Evolutionary conservation across 2,797 vertebrate species (phyloP).

Genomic region (Callimico goeldii): DNA sequence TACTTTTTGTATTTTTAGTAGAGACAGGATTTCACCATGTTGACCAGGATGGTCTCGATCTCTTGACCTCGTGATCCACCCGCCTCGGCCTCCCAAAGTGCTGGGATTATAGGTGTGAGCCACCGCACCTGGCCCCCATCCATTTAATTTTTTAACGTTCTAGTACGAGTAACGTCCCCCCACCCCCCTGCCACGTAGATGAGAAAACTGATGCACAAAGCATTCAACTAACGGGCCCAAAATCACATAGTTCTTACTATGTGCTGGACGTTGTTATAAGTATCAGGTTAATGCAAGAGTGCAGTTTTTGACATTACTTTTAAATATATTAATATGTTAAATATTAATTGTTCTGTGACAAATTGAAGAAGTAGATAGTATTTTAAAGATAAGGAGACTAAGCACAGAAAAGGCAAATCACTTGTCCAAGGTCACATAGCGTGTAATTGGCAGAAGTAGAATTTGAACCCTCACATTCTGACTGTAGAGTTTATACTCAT

Average conservation of each 20-base stretch:
- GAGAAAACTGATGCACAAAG: background rate
- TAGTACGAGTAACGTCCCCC: background rate
- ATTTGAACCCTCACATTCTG: background rate
- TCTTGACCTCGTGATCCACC: too few relatives aligned
- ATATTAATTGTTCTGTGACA: background rate
- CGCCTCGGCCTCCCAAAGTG: too few relatives aligned
- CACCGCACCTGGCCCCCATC: too few relatives aligned
- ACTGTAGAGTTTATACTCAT: background rate
- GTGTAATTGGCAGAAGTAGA: background rate
- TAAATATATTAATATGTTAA: background rate
- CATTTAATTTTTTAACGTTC: background rate
- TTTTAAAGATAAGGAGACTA: background rate
- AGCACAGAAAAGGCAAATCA: background rate
- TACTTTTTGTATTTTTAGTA: too few relatives aligned
- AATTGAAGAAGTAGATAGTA: background rate
- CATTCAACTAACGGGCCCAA: background rate
- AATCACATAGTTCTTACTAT: background rate
- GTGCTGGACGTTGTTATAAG: background rate
- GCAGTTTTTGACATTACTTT: background rate
- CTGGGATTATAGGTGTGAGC: too few relatives aligned
- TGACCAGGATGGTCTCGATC: too few relatives aligned
- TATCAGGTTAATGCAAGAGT: background rate
- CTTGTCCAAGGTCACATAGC: background rate
- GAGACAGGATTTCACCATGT: too few relatives aligned
- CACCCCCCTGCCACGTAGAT: background rate